Evolutionary conservation across 2,888 invertebrate species (phyloP), one percentile per base, ranked within the genome.

Genomic region (Papilio elwesi): DNA sequence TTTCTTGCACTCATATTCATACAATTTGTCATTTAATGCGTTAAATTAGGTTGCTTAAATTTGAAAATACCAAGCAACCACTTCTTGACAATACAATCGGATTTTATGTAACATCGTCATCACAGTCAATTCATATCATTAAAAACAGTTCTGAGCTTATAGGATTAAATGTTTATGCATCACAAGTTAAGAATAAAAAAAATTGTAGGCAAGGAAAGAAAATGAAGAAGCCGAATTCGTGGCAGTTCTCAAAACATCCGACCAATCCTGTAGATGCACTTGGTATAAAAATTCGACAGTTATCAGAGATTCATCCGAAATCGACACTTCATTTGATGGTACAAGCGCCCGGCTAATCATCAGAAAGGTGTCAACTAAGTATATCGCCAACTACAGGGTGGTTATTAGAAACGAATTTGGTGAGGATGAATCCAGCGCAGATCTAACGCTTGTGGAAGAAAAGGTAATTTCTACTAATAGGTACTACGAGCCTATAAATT

Each of bases 401-500:
- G 96, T 98, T 43, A 97, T 99, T 70, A 96, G 96, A 83, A 99
- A 99, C 87, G 98, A 98, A 86, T 96, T 96, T 80, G 99, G 99
- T 67, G 96, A 97, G 85, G 98, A 98, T 80, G 97, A 98, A 84
- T 97, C 97, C 2, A 95, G 96, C 62, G 97, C 98, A 64, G 96
- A 97, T 82, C 94, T 99, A 73, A 97, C 97, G 36, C 96, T 99
- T 12, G 95, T 94, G 0, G 93, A 93, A 77, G 95, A 94, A 85
- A 95, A 95, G 90, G 93, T 92, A 84, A 76, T 81, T 52, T 57
- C 51, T 13, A 16, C 64, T 48, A 0, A 43, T 43, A 43, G 7
- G 12, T 43, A 65, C 26, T 62, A 9, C 43, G 15, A 49, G 5
- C 36, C 43, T 9, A 43, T 43, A 0, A 9, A 0, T 43, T 9